phyloP scores from a whole-genome alignment of 2,888 invertebrate genomes.

The Oxycera nigricornis region DNA sequence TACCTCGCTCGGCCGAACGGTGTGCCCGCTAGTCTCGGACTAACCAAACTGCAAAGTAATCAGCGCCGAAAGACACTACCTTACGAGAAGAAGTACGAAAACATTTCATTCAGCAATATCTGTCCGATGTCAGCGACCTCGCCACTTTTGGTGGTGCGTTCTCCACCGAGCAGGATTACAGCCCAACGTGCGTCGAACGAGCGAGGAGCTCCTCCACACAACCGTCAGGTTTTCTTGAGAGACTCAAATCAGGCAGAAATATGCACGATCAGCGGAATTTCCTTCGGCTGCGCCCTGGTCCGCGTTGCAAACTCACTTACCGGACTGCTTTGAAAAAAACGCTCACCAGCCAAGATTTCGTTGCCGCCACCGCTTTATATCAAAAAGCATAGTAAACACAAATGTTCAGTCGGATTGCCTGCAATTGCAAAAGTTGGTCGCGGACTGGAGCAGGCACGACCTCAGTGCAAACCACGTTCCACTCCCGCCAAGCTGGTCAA shows the following conservation, averaged over 20 bases:
- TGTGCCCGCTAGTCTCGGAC: slow-evolving; percentile 2
- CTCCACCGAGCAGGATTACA: too few species aligned
- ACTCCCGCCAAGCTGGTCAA: neutral
- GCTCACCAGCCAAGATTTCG: neutral
- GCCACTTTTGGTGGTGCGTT: too few species aligned
- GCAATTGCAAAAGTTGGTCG: neutral
- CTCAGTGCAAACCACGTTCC: neutral
- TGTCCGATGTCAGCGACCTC: neutral
- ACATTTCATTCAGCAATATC: slow-evolving; percentile 5
- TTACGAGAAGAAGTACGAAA: neutral
- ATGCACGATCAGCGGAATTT: neutral
- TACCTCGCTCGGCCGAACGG: neutral
- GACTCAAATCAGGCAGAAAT: neutral
- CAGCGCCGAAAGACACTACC: neutral
- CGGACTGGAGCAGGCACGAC: neutral
- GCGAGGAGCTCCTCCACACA: too few species aligned
- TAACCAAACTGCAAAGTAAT: slow-evolving; percentile 3
- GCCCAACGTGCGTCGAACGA: too few species aligned
- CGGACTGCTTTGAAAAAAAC: neutral
- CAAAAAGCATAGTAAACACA: slow-evolving; percentile 22
- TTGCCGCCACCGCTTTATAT: neutral
- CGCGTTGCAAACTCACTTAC: neutral
- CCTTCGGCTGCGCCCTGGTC: neutral
- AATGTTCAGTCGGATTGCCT: slow-evolving; percentile 12
- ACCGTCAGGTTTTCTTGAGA: too few species aligned